Base-by-base conservation (phyloP, 2,888 invertebrate species). In the Listrodromus nycthemerus region DNA sequence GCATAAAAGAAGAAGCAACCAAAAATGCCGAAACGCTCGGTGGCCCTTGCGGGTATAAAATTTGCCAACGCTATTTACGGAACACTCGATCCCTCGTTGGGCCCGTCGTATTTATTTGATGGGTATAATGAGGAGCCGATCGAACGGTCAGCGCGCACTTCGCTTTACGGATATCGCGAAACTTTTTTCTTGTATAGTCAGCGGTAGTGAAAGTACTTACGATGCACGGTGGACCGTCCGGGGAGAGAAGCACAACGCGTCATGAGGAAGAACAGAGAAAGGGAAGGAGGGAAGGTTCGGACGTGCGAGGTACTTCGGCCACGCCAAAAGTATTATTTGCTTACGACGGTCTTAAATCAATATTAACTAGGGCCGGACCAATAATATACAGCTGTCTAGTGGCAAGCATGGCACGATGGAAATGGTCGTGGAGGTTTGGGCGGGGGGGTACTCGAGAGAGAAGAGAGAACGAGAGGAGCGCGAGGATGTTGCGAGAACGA, bases 341-440 rank as follows among this genome's bases (percentile, higher is more conserved):
- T 88, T 86, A 87, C 85, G 86, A 86, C 83, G 85, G 87, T 82
- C 83, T 86, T 88, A 88, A 88, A 88, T 88, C 88, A 88, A 87
- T 87, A 88, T 86, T 87, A 88, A 88, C 88, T 86, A 86, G 87
- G 85, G 84, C 88, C 84, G 85, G 86, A 87, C 87, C 85, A 87
- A 86, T 88, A 87, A 88, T 86, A 87, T 88, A 87, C 86, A 85
- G 86, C 87, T 87, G 80, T 87, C 88, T 86, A 86, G 86, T 82
- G 77, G 85, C 82, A 83, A 58, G 78, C 80, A 48, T 73, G 80
- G 76, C 79, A 48, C 83, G 79, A 85, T 82, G 81, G 83, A 82
- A 86, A 82, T 82, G 85, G 82, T 45, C 77, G 80, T 71, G 69
- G 50, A 6, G 50, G 50, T n/a, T 4, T 33, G 41, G 41, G 41